Evolutionary conservation across 1,140 invertebrate genomes (phyloP), one percentile per base, ranked within the genome.

Genomic region (Vollenhovia emeryi): DNA sequence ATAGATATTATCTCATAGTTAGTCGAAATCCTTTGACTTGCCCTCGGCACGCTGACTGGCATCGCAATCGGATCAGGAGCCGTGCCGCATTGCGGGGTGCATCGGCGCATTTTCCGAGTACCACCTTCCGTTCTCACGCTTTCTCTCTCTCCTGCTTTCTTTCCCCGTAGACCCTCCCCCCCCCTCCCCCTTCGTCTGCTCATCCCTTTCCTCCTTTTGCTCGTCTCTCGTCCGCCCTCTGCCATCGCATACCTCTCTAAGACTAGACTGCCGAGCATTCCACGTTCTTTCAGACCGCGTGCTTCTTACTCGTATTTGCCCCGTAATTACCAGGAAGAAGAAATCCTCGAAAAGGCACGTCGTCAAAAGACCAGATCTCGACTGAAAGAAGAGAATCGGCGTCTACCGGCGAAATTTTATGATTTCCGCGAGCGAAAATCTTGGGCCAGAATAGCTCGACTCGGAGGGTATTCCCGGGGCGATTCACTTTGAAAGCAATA

Each of bases 51-150:
- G 86, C 86, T 90, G 86, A 90, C 83, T 90, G 83, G 50, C 69
- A 79, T 90, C 21, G 69, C 86, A 88, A 90, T 90, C 86, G 83
- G 89, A 90, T 90, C 79, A 86, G 86, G 80, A 90, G 52, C 40
- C 40, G 33, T 91, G 84, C 87, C 90, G 89, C 90, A 91, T 89
- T 91, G 89, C 90, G 78, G 90, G 88, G 78, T 69, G 60, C 74
- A 86, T 55, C 60, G 64, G 50, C 60, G 57, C 74, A 66, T 88
- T 73, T 79, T 36, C 75, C 60, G 36, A 18, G 21, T 45, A 43
- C 66, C 48, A 59, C 27, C 82, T 43, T 30, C 40, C 15, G 0
- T 43, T 66, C 73, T 27, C 33, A 15, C 69, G 59, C 57, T 66
- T 69, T 75, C 40, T 60, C 33, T 60, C 33, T 76, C 18, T 24